Conservation (phyloP, 2,888 invertebrate species). For the Napeogenes sylphis region DNA sequence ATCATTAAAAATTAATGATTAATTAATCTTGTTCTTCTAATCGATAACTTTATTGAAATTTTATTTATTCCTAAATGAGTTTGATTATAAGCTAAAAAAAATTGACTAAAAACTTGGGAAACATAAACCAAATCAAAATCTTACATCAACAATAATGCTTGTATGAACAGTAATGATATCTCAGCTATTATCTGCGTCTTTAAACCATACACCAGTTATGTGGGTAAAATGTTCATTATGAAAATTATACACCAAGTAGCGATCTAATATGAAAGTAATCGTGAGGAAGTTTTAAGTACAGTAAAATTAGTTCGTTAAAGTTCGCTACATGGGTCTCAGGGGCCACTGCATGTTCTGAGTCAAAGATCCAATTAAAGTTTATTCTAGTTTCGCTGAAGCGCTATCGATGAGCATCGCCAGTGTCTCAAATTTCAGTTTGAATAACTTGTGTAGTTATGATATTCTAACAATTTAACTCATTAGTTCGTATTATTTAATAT, state of each 20-base stretch:
- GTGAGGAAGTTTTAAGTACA: slow-evolving; percentile 17
- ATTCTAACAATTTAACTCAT: too few relatives aligned
- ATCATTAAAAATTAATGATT: too few relatives aligned
- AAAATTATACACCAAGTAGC: background rate
- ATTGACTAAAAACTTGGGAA: too few relatives aligned
- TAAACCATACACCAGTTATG: background rate
- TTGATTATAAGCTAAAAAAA: too few relatives aligned
- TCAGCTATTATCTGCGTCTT: too few relatives aligned
- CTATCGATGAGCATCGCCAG: slow-evolving; percentile 31
- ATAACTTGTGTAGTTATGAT: background rate
- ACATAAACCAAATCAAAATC: too few relatives aligned
- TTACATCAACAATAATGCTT: too few relatives aligned
- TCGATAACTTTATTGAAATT: too few relatives aligned
- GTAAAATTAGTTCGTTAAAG: slow-evolving; percentile 22
- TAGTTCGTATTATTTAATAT: too few relatives aligned
- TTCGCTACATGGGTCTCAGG: background rate
- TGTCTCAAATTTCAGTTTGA: background rate
- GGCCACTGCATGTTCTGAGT: slow-evolving; percentile 21
- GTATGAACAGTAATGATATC: too few relatives aligned
- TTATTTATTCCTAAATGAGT: too few relatives aligned
- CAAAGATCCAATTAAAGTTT: slow-evolving; percentile 32
- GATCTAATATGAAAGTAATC: background rate
- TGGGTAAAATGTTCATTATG: background rate
- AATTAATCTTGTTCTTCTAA: too few relatives aligned
- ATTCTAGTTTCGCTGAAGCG: slow-evolving; percentile 20